Evolutionary conservation across 1,140 invertebrate species (phyloP), one percentile per base, ranked within the genome.

Genomic region (Odontomachus brunneus): DNA sequence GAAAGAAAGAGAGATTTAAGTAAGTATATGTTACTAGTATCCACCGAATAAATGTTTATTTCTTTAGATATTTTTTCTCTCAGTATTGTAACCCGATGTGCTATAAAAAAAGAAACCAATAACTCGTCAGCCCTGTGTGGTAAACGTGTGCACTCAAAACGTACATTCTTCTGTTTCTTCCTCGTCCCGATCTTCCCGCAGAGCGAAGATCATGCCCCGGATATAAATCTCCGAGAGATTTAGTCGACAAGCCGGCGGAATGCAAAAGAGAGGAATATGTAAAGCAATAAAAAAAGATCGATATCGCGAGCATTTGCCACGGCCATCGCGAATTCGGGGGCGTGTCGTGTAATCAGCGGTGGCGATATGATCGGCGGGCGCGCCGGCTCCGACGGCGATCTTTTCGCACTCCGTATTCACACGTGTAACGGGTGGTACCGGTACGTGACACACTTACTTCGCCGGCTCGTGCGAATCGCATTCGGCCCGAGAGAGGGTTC

Each of bases 371-470:
- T 55, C n/a, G 12, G 14, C 38, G 22, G 2, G 2, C 29, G 29
- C 29, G n/a, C 29, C 29, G 29, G 29, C 29, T 33, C 17, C 72
- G 38, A 14, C 15, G 48, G 57, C 38, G n/a, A 63, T 75, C 49
- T 63, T 75, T 75, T 73, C 17, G 15, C 22, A 12, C 55, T 73
- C 69, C 26, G 49, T 55, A 57, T 51, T 80, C 49, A 12, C 69
- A 17, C 60, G 51, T 74, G 74, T 48, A 62, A 48, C 86, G 38
- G 33, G 33, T 71, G 83, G 72, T 88, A 88, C 86, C 87, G 87
- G 84, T 88, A 72, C 74, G 80, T 80, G 87, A 69, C 87, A 88
- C 60, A 88, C 87, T 88, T 88, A 48, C n/a, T n/a, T n/a, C n/a
- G 26, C 53, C 48, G 65, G 57, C 57, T 88, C 75, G 57, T 74